Evolutionary conservation across 1,140 invertebrate species (phyloP), one percentile per base, ranked within the genome.

Genomic region (Sminthurinus signatus): DNA sequence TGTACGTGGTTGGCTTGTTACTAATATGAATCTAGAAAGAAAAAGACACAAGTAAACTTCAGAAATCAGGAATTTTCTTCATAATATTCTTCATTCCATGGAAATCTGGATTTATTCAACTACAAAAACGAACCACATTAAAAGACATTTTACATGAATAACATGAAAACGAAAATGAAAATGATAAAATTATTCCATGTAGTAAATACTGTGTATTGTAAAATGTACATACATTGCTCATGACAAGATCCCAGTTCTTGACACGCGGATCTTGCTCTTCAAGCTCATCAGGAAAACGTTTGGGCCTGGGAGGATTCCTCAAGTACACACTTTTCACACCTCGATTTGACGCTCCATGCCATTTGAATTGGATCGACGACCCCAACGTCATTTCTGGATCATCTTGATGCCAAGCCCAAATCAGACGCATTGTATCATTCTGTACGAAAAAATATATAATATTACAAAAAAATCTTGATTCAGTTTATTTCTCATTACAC

Each of bases 341-440:
- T 32, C 85, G 81, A 48, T 71, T 73, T 59, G 81, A 81, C n/a
- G 82, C 78, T 0, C 81, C 83, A 67, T 86, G 84, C 69, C 82
- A 83, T 15, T 46, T 27, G 14, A 44, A 57, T 10, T 25, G 14
- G 10, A 60, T 28, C 25, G 32, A 58, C 39, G 21, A 31, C 15
- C n/a, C 21, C 8, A 14, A 1, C 4, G 71, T 61, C 2, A 71
- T 28, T 44, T 77, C 78, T 0, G 88, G 88, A 73, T 89, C 88
- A 1, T 75, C 76, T 2, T 82, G 80, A 32, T 87, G 84, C 36
- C 85, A 76, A 0, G 88, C 83, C 87, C 88, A 91, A 2, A 91
- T 81, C 0, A 91, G 80, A 71, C 86, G 82, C 2, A 87, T 81
- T 5, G 88, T 91, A 73, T 90, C 87, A n/a, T 82, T 81, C 88